Evolutionary conservation across 2,113 vertebrate species (phyloP).

Genomic region (Passer montanus): DNA sequence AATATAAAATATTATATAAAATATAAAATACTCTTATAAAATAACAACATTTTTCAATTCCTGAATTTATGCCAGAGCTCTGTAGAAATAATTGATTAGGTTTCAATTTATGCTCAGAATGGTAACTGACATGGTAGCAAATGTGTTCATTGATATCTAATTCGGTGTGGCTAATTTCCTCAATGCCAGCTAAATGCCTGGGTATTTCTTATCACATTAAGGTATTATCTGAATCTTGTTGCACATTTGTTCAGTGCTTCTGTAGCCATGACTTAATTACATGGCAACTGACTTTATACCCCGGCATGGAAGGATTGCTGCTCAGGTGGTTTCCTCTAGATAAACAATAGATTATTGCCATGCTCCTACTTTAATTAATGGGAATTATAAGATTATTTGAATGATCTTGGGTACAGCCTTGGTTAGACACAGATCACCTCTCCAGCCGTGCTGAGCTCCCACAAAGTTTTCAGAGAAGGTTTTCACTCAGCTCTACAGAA

Average conservation of each 20-base stretch:
- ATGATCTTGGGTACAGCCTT: neutral
- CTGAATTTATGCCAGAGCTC: neutral
- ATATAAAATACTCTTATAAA: neutral
- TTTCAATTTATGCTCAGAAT: neutral
- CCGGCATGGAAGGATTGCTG: neutral
- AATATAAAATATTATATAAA: too few relatives aligned
- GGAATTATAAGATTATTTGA: neutral
- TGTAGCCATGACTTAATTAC: conserved; percentile 38
- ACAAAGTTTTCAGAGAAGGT: neutral
- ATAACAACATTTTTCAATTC: neutral
- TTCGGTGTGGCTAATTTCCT: conserved; percentile 50
- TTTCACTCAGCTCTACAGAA: neutral
- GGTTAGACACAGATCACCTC: neutral
- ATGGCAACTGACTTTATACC: neutral
- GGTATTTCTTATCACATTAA: neutral
- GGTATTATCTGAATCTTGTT: conserved; percentile 21
- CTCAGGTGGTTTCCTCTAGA: neutral
- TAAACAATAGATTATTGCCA: conserved; percentile 25
- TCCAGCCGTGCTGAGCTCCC: neutral
- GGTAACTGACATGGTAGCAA: neutral
- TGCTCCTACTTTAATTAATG: conserved; percentile 11
- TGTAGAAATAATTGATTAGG: conserved; percentile 30
- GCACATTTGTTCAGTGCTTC: neutral
- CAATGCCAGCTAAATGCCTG: neutral
- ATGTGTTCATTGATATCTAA: conserved; percentile 25